Conservation (phyloP, 2,113 vertebrate species). For the Ophiodon elongatus region DNA sequence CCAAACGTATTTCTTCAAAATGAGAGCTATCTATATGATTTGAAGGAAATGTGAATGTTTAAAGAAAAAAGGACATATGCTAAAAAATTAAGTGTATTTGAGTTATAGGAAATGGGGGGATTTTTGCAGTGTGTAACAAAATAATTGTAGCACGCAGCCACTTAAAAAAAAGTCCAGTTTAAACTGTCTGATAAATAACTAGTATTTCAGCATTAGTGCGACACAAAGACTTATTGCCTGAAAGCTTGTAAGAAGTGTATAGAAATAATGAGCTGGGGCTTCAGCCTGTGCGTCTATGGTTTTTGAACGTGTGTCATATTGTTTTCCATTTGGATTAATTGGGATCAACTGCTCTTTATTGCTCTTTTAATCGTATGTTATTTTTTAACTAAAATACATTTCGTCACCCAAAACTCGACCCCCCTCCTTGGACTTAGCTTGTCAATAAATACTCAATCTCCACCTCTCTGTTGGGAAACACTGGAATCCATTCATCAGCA, state of each 20-base stretch:
- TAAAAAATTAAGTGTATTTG: background rate
- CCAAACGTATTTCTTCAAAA: background rate
- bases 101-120: background rate
- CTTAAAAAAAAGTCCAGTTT: background rate
- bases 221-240: background rate
- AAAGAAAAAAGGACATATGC: background rate
- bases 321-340: background rate
- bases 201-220: too few relatives aligned
- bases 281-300: background rate
- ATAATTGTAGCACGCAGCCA: background rate
- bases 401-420: background rate
- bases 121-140: too few relatives aligned
- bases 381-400: constrained; percentile 11
- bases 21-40: background rate
- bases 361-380: background rate
- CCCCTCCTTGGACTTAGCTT: background rate
- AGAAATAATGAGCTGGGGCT: background rate
- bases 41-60: background rate
- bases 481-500: background rate
- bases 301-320: background rate
- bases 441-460: background rate
- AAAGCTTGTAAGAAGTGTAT: background rate
- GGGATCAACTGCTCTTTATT: background rate
- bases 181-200: background rate
- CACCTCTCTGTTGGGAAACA: background rate